phyloP scores from a whole-genome alignment of 2,888 invertebrate genomes.

The Antheraea assamensis region DNA sequence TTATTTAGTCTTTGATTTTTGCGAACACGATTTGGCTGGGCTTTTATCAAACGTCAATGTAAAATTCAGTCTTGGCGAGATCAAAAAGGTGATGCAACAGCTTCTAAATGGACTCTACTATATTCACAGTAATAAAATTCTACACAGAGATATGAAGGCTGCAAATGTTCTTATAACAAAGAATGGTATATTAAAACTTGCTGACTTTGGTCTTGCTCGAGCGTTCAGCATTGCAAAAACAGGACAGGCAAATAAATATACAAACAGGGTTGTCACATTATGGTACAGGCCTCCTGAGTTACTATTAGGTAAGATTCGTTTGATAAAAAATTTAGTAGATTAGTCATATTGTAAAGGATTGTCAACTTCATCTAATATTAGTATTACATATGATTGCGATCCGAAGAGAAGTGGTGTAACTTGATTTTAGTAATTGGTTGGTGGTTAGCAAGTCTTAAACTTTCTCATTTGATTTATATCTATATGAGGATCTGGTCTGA shows the following conservation, averaged over 20 bases:
- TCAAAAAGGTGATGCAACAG: slow-evolving; percentile 90
- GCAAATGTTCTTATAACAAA: slow-evolving; percentile 99
- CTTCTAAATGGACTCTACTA: slow-evolving; percentile 94
- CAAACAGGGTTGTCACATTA: slow-evolving; percentile 98
- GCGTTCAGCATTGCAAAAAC: slow-evolving; percentile 95
- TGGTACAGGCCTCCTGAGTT: slow-evolving; percentile 92
- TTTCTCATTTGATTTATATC: too few species aligned
- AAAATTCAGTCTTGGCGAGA: slow-evolving; percentile 97
- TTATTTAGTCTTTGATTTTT: slow-evolving; percentile 98
- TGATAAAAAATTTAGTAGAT: neutral
- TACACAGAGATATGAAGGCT: slow-evolving; percentile 99
- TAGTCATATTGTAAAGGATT: too few species aligned
- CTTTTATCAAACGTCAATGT: slow-evolving; percentile 96
- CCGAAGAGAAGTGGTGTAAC: too few species aligned
- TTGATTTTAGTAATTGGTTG: too few species aligned
- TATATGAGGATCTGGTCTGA: too few species aligned
- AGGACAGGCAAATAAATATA: slow-evolving; percentile 91
- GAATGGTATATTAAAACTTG: slow-evolving; percentile 95
- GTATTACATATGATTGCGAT: too few species aligned
- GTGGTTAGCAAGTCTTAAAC: too few species aligned
- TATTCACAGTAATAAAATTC: slow-evolving; percentile 97
- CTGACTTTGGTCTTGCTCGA: slow-evolving; percentile 98
- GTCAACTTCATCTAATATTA: too few species aligned
- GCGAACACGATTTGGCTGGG: slow-evolving; percentile 99
- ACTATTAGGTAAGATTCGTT: slow-evolving; percentile 57